phyloP scores from a whole-genome alignment of 53 echinoderm and acorn worm genomes.

The Luidia sarsii region DNA sequence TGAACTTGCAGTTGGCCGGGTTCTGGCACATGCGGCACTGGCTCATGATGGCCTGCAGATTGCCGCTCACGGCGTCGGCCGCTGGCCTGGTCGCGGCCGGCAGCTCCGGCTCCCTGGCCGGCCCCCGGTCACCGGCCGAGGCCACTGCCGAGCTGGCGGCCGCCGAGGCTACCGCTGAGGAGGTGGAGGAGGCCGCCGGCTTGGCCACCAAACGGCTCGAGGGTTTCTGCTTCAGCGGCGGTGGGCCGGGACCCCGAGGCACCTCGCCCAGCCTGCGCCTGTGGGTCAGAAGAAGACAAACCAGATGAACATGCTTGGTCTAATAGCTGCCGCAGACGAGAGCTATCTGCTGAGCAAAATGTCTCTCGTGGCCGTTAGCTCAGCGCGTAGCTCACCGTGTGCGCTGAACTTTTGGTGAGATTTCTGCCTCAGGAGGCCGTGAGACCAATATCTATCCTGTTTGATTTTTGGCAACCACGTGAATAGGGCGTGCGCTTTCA shows the following conservation, averaged over 20 bases:
- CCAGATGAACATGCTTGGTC: too few relatives aligned
- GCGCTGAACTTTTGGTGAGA: too few relatives aligned
- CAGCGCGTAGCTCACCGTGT: too few relatives aligned
- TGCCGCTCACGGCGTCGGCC: constrained; percentile 18
- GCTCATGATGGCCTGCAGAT: constrained; percentile 74
- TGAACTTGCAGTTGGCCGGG: constrained; percentile 76
- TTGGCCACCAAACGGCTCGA: constrained; percentile 10
- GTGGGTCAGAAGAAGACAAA: background rate
- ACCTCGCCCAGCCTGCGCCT: constrained; percentile 26
- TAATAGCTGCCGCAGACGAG: too few relatives aligned
- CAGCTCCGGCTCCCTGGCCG: constrained; percentile 1
- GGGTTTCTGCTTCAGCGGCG: constrained; percentile 42
- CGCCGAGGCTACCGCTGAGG: background rate
- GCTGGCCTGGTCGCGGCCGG: background rate
- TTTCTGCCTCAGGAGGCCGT: too few relatives aligned
- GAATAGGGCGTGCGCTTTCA: too few relatives aligned
- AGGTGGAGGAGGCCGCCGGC: background rate
- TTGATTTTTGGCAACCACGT: too few relatives aligned
- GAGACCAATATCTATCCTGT: too few relatives aligned
- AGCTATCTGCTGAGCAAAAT: too few relatives aligned
- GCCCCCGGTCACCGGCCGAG: background rate
- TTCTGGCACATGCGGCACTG: constrained; percentile 87
- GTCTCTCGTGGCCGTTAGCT: too few relatives aligned
- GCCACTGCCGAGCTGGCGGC: background rate
- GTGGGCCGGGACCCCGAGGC: background rate